phyloP scores from a whole-genome alignment of 1,140 invertebrate genomes.

The Conopomorpha cramerella region DNA sequence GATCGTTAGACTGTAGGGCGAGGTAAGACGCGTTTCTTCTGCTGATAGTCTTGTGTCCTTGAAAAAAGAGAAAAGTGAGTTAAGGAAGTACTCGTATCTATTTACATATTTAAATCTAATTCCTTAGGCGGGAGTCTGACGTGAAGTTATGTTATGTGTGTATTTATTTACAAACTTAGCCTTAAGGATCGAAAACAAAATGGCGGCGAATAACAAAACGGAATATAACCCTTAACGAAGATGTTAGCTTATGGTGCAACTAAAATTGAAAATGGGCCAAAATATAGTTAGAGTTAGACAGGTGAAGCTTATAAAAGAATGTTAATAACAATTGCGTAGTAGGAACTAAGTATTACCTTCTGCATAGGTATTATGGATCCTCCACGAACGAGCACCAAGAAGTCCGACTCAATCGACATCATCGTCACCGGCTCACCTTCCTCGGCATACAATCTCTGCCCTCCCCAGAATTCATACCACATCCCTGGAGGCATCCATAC shows the following conservation, averaged over 20 bases:
- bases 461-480: constrained; percentile 47
- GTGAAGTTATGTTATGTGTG: too few relatives aligned
- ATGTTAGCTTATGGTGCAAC: too few relatives aligned
- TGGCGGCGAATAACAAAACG: too few relatives aligned
- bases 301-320: too few relatives aligned
- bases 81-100: background rate
- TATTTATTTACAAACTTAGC: too few relatives aligned
- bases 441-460: constrained; percentile 15
- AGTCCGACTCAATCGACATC: constrained; percentile 34
- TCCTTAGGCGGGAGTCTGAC: too few relatives aligned
- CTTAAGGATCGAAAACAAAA: too few relatives aligned
- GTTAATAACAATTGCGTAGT: too few relatives aligned
- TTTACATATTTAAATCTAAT: background rate
- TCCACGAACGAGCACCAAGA: constrained; percentile 29
- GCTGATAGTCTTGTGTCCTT: constrained; percentile 20
- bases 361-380: constrained; percentile 32
- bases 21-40: constrained; percentile 17
- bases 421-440: constrained; percentile 28
- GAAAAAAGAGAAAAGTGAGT: constrained; percentile 9
- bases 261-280: too few relatives aligned
- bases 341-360: too few relatives aligned
- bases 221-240: too few relatives aligned
- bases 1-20: constrained; percentile 15
- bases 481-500: constrained; percentile 29
- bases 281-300: too few relatives aligned